A percentile compares a stretch with the other conserved stretches of the same genome.
Evolutionary conservation across 2,888 invertebrate genomes (phyloP).

Genomic region (Eledona agricola): DNA sequence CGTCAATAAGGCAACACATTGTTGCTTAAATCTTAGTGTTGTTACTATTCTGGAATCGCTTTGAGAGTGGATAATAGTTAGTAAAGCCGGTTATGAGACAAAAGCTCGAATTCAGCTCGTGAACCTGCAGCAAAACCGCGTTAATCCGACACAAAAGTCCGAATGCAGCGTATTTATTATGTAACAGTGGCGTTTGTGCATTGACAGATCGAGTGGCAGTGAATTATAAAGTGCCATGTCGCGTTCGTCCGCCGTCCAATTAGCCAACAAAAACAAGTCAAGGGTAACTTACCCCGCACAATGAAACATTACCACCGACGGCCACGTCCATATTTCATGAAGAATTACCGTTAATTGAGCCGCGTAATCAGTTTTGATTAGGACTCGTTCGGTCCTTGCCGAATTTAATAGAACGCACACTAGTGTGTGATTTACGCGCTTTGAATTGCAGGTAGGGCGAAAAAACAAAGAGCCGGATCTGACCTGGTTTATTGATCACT

Average conservation of each 20-base stretch:
- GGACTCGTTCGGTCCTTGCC: not conserved
- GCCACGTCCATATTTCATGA: conserved; percentile 37
- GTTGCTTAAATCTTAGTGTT: no score
- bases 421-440: conserved; percentile 9
- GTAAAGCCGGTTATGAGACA: no score
- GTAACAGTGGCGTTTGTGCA: conserved; percentile 42
- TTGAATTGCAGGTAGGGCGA: conserved; percentile 7
- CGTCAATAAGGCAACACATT: no score
- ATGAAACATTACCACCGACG: conserved; percentile 40
- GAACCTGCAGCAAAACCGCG: conserved; percentile 2
- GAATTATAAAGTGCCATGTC: conserved; percentile 59
- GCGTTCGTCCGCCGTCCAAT: conserved; percentile 56
- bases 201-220: conserved; percentile 53
- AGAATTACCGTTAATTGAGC: conserved; percentile 31
- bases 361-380: conserved; percentile 30
- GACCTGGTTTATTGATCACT: conserved; percentile 14
- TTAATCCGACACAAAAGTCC: conserved; percentile 10
- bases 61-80: no score
- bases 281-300: conserved; percentile 38
- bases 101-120: not conserved
- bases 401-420: conserved; percentile 7
- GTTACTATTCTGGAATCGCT: no score
- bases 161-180: conserved; percentile 42
- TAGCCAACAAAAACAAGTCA: conserved; percentile 57
- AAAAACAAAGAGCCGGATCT: conserved; percentile 5